Percentiles rank a stretch among this genome's conserved stretches.
phyloP scores from a whole-genome alignment of 2,113 vertebrate species.

The Engystomops pustulosus region DNA sequence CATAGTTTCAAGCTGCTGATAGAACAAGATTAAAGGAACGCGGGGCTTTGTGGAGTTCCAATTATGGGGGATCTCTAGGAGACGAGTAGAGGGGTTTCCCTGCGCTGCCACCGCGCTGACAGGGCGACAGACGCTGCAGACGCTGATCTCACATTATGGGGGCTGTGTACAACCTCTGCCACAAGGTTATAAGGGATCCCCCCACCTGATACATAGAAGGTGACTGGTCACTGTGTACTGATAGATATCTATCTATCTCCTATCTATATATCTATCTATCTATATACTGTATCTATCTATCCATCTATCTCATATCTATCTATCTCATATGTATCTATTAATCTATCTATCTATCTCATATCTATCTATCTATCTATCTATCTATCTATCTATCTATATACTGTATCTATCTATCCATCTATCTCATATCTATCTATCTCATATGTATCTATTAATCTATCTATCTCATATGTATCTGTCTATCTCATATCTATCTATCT shows the following conservation, averaged over 20 bases:
- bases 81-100: conserved; percentile 35
- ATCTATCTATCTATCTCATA: not conserved
- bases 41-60: conserved; percentile 20
- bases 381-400: not conserved
- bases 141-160: not conserved
- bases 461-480: not conserved
- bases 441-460: not conserved
- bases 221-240: too few relatives aligned
- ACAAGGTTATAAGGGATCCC: not conserved
- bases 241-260: not conserved
- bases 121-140: not conserved
- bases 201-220: not conserved
- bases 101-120: conserved; percentile 11
- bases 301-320: too few relatives aligned
- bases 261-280: not conserved
- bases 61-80: conserved; percentile 32
- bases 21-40: conserved; percentile 45
- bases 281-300: not conserved
- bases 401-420: not conserved
- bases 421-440: not conserved
- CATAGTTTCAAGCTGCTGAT: conserved; percentile 56
- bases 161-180: not conserved
- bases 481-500: not conserved
- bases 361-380: not conserved
- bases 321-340: too few relatives aligned